A percentile compares a stretch with the other conserved stretches of the same genome.
phyloP scores from a whole-genome alignment of 2,888 invertebrate species.

The Lacanobia oleracea region DNA sequence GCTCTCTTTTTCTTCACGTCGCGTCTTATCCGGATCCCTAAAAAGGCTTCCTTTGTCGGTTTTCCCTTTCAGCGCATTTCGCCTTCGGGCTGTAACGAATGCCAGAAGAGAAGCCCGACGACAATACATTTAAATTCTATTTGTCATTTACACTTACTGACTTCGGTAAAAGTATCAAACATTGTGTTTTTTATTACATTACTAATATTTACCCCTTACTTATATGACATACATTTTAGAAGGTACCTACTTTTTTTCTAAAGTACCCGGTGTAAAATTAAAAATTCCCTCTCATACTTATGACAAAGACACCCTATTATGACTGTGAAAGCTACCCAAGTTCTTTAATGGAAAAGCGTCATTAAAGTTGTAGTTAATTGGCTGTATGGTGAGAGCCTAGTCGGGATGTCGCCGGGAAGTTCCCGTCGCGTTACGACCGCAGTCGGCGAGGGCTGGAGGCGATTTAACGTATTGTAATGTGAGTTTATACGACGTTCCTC shows the following conservation, averaged over 20 bases:
- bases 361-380: slow-evolving; percentile 84
- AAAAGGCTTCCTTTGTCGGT: slow-evolving; percentile 82
- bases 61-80: slow-evolving; percentile 81
- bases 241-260: slow-evolving; percentile 11
- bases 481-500: slow-evolving; percentile 76
- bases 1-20: slow-evolving; percentile 87
- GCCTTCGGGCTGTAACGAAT: slow-evolving; percentile 75
- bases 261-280: slow-evolving; percentile 41
- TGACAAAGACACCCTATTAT: slow-evolving; percentile 66
- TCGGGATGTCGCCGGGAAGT: slow-evolving; percentile 75
- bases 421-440: slow-evolving; percentile 75
- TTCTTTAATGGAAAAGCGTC: slow-evolving; percentile 79
- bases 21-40: slow-evolving; percentile 81
- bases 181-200: background rate
- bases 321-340: slow-evolving; percentile 67
- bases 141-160: slow-evolving; percentile 53
- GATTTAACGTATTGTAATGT: slow-evolving; percentile 85
- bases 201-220: background rate
- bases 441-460: slow-evolving; percentile 80
- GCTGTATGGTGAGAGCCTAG: slow-evolving; percentile 77
- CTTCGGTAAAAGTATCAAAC: slow-evolving; percentile 6
- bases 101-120: slow-evolving; percentile 58
- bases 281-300: slow-evolving; percentile 60
- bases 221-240: background rate
- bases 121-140: slow-evolving; percentile 62